Evolutionary conservation across 1,140 invertebrate genomes (phyloP), one percentile per base, ranked within the genome.

Genomic region (Brachionus rotundiformis): DNA sequence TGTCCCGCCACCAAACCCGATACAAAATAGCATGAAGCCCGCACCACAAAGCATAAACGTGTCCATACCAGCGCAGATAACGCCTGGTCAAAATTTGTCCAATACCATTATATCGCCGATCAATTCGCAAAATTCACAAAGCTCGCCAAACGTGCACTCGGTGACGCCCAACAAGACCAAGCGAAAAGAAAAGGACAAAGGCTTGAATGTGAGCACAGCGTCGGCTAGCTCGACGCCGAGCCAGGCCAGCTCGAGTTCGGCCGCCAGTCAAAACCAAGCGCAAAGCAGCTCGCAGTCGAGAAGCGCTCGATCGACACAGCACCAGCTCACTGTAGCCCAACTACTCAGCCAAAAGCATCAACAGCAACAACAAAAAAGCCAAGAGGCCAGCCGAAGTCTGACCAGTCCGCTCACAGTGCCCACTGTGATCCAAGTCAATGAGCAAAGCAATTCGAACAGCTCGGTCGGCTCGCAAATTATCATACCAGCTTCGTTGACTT

Each of bases 261-360:
- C 44, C 13, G 31, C 13, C 31, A 41, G 13, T 23, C 76, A 54
- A 49, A 29, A 3, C 25, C 76, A 36, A 27, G 36, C 44, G 10
- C 41, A 44, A 6, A 77, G 31, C 27, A 77, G 31, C 27, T 59
- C 31, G 4, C 76, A 41, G 23, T 27, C 71, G 25, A 19, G 76
- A 31, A 33, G 16, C 19, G n/a, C 44, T 29, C 76, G 76, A 0
- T 79, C 76, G 6, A 63, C 76, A 4, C 76, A 79, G 23, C 76
- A 79, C 31, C 76, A 79, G 54, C 36, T 79, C n/a, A 79, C 76
- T 13, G 76, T 79, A 3, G 76, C 76, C 10, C 76, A 79, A 23
- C 33, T 79, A 1, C 29, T 79, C 2, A 79, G 76, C 54, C 76
- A 79, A 79, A 79, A 79, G 6, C 76, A 79, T 39, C 76, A 79